phyloP scores from a whole-genome alignment of 2,113 vertebrate species.

The Axis porcinus region DNA sequence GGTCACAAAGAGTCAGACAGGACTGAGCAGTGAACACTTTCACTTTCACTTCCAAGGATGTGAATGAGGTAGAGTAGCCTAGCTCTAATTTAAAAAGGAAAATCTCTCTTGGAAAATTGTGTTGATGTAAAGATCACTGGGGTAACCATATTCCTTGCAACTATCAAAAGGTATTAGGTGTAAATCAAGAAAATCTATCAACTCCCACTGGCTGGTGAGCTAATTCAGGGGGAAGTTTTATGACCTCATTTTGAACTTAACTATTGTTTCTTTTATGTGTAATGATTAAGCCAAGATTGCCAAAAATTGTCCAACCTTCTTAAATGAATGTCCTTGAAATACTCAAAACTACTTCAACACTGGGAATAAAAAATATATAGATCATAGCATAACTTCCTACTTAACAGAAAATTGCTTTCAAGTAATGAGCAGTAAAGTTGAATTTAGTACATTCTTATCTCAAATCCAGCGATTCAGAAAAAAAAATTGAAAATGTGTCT shows the following conservation, averaged over 20 bases:
- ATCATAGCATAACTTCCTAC: not conserved
- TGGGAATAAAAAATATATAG: not conserved
- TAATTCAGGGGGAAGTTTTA: not conserved
- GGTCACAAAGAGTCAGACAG: not conserved
- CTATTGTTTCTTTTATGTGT: not conserved
- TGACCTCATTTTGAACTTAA: not conserved
- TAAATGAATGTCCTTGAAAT: not conserved
- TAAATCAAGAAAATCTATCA: not conserved
- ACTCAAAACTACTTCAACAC: not conserved
- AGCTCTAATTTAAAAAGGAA: not conserved
- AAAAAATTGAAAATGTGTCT: not conserved
- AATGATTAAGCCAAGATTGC: not conserved
- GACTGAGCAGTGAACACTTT: not conserved
- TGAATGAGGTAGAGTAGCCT: not conserved
- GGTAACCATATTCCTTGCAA: not conserved
- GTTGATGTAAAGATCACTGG: not conserved
- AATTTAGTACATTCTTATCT: constrained; percentile 2
- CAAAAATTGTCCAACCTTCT: not conserved
- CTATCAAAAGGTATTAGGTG: not conserved
- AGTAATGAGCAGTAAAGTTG: not conserved
- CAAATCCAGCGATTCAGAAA: not conserved
- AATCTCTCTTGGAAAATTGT: not conserved
- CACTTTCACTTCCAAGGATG: not conserved
- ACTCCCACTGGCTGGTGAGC: not conserved
- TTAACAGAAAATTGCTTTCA: not conserved